These are phyloP conservation scores for Albula glossodonta DNA, from an alignment of 2,113 vertebrate genomes.

Conservation along the genomic window DNA sequence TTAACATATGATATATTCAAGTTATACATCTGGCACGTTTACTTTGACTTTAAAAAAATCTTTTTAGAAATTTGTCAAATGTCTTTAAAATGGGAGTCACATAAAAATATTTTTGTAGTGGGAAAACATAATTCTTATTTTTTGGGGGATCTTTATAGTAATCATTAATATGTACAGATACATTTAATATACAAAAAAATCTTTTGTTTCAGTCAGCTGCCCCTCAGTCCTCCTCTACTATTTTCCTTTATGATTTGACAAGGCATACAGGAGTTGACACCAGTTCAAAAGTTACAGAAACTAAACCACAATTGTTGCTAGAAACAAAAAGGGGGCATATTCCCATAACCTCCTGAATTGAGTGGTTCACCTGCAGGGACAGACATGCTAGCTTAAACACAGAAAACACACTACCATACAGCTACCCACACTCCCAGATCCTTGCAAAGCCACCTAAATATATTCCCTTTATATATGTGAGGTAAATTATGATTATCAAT, in stretches of 20 bases:
- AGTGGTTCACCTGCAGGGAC: not conserved
- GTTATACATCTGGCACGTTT: not conserved
- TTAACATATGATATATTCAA: not conserved
- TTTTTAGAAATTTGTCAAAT: not conserved
- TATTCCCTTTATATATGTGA: not conserved
- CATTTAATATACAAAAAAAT: not conserved
- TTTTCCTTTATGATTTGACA: not conserved
- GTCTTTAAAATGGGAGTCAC: not conserved
- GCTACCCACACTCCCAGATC: not conserved
- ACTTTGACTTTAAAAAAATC: not conserved
- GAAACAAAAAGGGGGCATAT: not conserved
- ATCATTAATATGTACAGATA: not conserved
- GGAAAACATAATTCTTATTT: not conserved
- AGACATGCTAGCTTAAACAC: not conserved
- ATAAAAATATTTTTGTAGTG: constrained; percentile 3
- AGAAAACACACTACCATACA: not conserved
- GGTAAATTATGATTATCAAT: not conserved
- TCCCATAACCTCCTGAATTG: not conserved
- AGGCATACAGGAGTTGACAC: not conserved
- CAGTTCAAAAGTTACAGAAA: not conserved
- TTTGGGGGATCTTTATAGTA: not conserved
- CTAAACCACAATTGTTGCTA: not conserved
- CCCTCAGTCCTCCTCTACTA: constrained; percentile 12
- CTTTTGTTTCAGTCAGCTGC: not conserved
- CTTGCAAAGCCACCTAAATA: not conserved